phyloP scores from a whole-genome alignment of 2,888 invertebrate genomes.

The Ichneumoninae sp. region DNA sequence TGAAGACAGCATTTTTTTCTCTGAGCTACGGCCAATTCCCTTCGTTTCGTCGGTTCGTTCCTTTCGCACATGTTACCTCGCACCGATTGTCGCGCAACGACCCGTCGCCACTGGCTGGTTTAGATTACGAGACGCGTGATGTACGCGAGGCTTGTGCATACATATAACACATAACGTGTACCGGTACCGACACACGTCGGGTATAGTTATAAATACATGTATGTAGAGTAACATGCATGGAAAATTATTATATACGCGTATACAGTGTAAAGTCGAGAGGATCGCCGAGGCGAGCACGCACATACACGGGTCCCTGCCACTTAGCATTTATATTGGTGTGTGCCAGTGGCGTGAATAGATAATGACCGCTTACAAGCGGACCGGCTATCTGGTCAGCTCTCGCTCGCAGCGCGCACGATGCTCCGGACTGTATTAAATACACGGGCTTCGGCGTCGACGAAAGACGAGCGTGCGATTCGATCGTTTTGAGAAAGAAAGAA shows the following conservation, averaged over 20 bases:
- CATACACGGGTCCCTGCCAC: constrained; percentile 69
- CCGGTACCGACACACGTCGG: neutral
- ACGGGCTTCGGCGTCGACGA: constrained; percentile 27
- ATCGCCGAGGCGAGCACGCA: constrained; percentile 66
- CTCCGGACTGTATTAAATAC: constrained; percentile 40
- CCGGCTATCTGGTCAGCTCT: constrained; percentile 67
- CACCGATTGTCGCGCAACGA: constrained; percentile 45
- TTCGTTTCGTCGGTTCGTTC: constrained; percentile 31
- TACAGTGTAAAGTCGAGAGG: constrained; percentile 36
- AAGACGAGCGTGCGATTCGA: constrained; percentile 64
- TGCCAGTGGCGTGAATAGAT: constrained; percentile 77
- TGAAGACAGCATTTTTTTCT: constrained; percentile 14
- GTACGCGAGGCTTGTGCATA: constrained; percentile 37
- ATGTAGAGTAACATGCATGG: constrained; percentile 31
- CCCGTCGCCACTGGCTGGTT: constrained; percentile 24
- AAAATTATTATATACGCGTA: constrained; percentile 27
- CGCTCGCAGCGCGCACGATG: constrained; percentile 8
- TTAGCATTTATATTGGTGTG: constrained; percentile 77
- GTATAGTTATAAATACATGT: constrained; percentile 17
- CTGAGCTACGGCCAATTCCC: neutral
- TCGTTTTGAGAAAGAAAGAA: constrained; percentile 48
- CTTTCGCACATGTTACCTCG: constrained; percentile 56
- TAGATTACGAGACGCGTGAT: constrained; percentile 30
- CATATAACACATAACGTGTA: constrained; percentile 1
- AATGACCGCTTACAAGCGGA: constrained; percentile 75